Base-by-base conservation (phyloP, 2,888 invertebrate genomes). In the Drosophila macrospina region DNA sequence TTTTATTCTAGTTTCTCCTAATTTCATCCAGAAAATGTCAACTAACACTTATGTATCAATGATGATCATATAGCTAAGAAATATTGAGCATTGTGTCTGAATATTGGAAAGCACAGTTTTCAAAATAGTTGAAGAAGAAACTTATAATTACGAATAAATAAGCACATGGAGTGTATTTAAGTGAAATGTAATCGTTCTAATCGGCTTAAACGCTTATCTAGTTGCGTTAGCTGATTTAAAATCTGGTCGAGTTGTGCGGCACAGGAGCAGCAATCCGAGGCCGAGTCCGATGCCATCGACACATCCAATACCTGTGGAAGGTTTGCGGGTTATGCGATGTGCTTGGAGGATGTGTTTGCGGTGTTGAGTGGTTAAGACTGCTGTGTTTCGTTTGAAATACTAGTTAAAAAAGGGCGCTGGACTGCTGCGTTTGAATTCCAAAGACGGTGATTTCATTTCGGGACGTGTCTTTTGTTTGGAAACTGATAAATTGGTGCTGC, bases 241-340 rank as follows among this genome's bases (percentile, higher is more conserved):
- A 85, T 76, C 44, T 74, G 74, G 5, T 74, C 74, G 11, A 85
- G 71, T 20, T 82, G 86, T 26, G 67, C 62, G 8, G 72, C 66
- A 44, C 82, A 80, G 20, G 54, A 42, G 32, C 87, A 80, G 48
- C 66, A 66, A 7, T 74, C 76, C n/a, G 67, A 66, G 32, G 36
- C 28, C 4, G 66, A 69, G 4, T 75, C 68, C 4, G 86, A 67
- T 26, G 76, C 84, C 24, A 86, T 37, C 16, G 82, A 68, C 10
- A 78, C 76, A 71, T 85, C 87, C 70, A 85, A 30, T 26, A 85
- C 80, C 85, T 87, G 86, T 42, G 81, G 69, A 75, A 84, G 64
- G 85, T 71, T 69, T 34, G 56, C 60, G 52, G 42, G 78, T 82
- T 80, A 80, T 74, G 63, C 67, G 63, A 34, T 55, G 50, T 54